Evolutionary conservation across 2,888 invertebrate species (phyloP).

Genomic region (Tribolium freemani): DNA sequence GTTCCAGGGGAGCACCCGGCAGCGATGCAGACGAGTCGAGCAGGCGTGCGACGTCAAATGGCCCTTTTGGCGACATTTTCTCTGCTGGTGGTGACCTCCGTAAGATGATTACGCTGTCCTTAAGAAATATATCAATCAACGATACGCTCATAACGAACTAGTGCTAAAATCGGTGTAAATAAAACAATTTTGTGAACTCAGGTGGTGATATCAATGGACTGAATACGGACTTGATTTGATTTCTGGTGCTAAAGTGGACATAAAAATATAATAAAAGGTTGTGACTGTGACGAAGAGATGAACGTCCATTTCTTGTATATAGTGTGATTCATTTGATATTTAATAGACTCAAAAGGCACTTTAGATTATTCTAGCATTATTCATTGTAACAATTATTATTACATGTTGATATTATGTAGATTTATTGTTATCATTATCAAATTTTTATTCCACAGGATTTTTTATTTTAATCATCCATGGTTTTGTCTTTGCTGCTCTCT

Average conservation of each 20-base stretch:
- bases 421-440: conserved; percentile 55
- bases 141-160: conserved; percentile 51
- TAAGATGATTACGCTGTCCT: conserved; percentile 62
- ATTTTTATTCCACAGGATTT: conserved; percentile 16
- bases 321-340: conserved; percentile 55
- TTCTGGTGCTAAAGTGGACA: conserved; percentile 53
- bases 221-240: conserved; percentile 6
- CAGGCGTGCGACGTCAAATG: conserved; percentile 57
- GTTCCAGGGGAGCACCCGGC: conserved; percentile 86
- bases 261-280: conserved; percentile 43
- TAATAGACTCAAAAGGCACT: conserved; percentile 50
- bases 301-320: conserved; percentile 50
- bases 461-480: conserved; percentile 24
- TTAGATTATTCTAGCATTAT: conserved; percentile 52
- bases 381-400: conserved; percentile 59
- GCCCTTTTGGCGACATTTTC: conserved; percentile 57
- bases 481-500: conserved; percentile 40
- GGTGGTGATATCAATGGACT: conserved; percentile 17
- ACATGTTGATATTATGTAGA: conserved; percentile 62
- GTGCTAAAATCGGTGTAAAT: conserved; percentile 43
- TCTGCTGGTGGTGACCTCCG: conserved; percentile 56
- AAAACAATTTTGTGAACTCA: conserved; percentile 35
- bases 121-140: conserved; percentile 55
- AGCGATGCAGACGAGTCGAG: conserved; percentile 85
- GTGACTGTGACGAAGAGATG: conserved; percentile 46